A percentile compares a stretch with the other conserved stretches of the same genome.
phyloP scores from a whole-genome alignment of 1,140 invertebrate species.

The Mamestra configurata region DNA sequence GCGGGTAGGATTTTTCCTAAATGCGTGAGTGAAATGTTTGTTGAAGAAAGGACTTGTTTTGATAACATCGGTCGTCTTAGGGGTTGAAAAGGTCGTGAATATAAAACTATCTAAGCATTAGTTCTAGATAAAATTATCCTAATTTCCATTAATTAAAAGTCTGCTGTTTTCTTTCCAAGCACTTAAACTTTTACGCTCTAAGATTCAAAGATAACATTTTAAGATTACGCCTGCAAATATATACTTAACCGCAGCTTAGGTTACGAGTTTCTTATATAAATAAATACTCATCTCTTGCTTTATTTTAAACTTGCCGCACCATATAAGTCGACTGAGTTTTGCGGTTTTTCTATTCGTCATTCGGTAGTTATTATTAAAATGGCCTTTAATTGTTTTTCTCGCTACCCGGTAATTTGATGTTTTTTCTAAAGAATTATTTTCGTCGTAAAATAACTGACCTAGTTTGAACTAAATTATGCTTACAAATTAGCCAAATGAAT shows the following conservation, averaged over 20 bases:
- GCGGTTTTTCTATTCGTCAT: constrained; percentile 50
- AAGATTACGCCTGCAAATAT: constrained; percentile 13
- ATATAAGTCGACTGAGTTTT: constrained; percentile 43
- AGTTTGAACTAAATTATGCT: constrained; percentile 39
- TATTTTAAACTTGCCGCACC: constrained; percentile 43
- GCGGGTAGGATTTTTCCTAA: neutral
- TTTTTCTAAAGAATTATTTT: constrained; percentile 47
- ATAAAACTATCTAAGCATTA: neutral
- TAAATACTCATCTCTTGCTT: constrained; percentile 41
- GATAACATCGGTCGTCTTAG: neutral
- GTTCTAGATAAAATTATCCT: constrained; percentile 2
- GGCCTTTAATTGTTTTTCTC: constrained; percentile 51
- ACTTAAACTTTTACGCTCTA: constrained; percentile 32
- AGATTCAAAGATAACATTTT: constrained; percentile 6
- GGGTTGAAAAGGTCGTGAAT: neutral
- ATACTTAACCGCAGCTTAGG: constrained; percentile 21
- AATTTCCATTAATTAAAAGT: constrained; percentile 28
- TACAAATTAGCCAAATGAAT: constrained; percentile 13
- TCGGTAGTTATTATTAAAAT: constrained; percentile 45
- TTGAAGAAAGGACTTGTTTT: no score
- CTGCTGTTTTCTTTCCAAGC: constrained; percentile 16
- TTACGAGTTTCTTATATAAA: constrained; percentile 33
- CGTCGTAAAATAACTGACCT: constrained; percentile 46
- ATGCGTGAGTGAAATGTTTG: neutral
- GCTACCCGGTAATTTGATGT: constrained; percentile 48